phyloP scores from a whole-genome alignment of 2,888 invertebrate genomes.

The Mythimna vitellina region DNA sequence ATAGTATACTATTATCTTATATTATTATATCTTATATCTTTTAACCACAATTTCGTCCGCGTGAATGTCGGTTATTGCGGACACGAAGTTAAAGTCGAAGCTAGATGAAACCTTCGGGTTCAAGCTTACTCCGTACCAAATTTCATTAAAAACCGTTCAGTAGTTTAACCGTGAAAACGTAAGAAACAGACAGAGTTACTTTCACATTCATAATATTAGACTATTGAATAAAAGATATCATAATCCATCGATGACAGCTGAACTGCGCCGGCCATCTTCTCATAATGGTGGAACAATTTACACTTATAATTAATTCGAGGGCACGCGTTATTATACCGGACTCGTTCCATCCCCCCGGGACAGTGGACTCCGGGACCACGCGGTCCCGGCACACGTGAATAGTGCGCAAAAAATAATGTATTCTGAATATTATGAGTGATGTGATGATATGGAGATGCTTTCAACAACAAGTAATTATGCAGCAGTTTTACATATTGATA shows the following conservation, averaged over 20 bases:
- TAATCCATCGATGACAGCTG: slow-evolving; percentile 25
- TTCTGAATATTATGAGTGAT: slow-evolving; percentile 41
- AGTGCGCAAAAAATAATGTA: slow-evolving; percentile 47
- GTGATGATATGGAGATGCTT: slow-evolving; percentile 29
- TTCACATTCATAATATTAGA: not conserved
- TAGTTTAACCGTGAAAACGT: too few relatives aligned
- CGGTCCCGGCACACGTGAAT: slow-evolving; percentile 22
- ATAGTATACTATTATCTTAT: too few relatives aligned
- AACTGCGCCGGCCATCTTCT: slow-evolving; percentile 26
- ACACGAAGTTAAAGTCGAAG: too few relatives aligned
- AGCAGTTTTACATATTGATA: slow-evolving; percentile 52
- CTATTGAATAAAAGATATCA: slow-evolving; percentile 34
- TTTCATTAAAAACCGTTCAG: too few relatives aligned
- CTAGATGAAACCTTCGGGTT: too few relatives aligned
- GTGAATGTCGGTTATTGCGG: too few relatives aligned
- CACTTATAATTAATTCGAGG: slow-evolving; percentile 60
- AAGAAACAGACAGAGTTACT: too few relatives aligned
- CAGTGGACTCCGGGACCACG: not conserved
- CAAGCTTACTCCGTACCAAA: too few relatives aligned
- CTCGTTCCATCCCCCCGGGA: not conserved
- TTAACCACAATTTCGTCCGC: too few relatives aligned
- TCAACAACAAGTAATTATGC: slow-evolving; percentile 38
- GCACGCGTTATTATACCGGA: slow-evolving; percentile 57
- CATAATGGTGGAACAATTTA: slow-evolving; percentile 44
- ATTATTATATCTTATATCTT: too few relatives aligned